Evolutionary conservation across 2,888 invertebrate genomes (phyloP).

Genomic region (Ceriagrion tenellum): DNA sequence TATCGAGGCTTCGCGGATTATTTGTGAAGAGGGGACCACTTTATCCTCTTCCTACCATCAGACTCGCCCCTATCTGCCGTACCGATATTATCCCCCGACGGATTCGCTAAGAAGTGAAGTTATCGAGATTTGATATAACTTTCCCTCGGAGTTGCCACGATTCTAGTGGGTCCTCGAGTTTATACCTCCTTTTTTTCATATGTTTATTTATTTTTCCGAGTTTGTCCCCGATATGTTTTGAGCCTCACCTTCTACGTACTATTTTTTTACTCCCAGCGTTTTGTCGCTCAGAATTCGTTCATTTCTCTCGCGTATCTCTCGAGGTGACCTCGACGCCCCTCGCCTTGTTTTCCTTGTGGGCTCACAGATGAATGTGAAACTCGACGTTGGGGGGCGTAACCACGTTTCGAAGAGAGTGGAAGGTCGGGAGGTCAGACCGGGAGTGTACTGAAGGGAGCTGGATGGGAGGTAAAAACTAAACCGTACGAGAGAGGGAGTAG

Average conservation of each 20-base stretch:
- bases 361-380: background rate
- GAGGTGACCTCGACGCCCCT: background rate
- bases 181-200: too few species aligned
- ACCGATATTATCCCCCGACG: too few species aligned
- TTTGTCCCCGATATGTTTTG: background rate
- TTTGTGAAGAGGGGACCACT: too few species aligned
- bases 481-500: background rate
- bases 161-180: too few species aligned
- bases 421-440: background rate
- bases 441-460: background rate
- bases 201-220: too few species aligned
- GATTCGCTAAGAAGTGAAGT: too few species aligned
- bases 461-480: background rate
- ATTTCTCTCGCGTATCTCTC: background rate
- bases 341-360: background rate
- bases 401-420: background rate
- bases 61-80: too few species aligned
- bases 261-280: background rate
- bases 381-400: background rate
- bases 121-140: too few species aligned
- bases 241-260: background rate
- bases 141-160: too few species aligned
- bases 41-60: too few species aligned
- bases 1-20: too few species aligned
- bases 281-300: background rate